Conservation (phyloP, 2,113 vertebrate species). For the Saguinus midas region DNA sequence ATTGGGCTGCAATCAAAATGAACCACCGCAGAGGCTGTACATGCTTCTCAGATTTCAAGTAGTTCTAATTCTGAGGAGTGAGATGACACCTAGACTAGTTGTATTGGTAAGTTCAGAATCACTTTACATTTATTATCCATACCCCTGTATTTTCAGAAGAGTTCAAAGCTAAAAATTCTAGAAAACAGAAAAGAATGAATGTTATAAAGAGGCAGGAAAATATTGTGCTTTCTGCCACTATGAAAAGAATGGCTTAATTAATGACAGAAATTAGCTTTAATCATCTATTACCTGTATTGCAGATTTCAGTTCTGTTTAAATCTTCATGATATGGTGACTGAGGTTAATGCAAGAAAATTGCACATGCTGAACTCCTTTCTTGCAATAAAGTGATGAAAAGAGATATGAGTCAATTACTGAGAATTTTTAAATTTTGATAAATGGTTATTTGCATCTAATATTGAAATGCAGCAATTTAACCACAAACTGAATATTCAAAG, state of each 20-base stretch:
- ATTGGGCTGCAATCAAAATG: not conserved
- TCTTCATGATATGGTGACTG: not conserved
- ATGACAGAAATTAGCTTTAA: not conserved
- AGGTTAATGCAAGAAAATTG: not conserved
- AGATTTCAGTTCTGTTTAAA: not conserved
- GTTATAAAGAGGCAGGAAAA: not conserved
- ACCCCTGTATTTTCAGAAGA: not conserved
- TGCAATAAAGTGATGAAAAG: not conserved
- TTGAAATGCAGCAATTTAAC: not conserved
- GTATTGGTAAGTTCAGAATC: not conserved
- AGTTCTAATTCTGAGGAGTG: not conserved
- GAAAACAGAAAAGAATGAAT: not conserved
- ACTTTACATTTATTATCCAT: not conserved
- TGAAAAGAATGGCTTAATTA: not conserved
- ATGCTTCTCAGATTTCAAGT: not conserved
- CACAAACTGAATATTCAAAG: conserved; percentile 5
- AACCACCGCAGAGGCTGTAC: not conserved
- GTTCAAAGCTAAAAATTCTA: not conserved
- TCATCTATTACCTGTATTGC: not conserved
- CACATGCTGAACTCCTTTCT: not conserved
- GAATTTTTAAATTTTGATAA: not conserved
- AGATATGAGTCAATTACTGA: not conserved
- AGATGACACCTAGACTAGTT: not conserved
- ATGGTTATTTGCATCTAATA: not conserved
- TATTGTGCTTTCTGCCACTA: not conserved